Percentiles rank a stretch among this genome's conserved stretches.
These are phyloP conservation scores for Onchidella celtica DNA, from an alignment of 2,888 invertebrate genomes.

Conservation along the genomic window DNA sequence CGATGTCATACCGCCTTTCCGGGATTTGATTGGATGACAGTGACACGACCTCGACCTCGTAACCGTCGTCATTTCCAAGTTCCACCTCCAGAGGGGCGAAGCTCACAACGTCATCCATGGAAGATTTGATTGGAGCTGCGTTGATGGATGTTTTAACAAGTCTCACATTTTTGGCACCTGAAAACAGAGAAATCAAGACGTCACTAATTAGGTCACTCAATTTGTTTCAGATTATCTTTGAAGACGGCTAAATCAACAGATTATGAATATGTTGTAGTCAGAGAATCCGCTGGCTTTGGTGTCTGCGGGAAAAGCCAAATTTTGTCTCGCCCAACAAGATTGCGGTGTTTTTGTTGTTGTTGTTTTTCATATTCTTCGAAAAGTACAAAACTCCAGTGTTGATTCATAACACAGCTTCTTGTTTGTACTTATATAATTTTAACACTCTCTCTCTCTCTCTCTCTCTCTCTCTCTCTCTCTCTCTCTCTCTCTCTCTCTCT, in stretches of 20 bases:
- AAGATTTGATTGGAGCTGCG: not conserved
- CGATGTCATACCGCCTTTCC: constrained; percentile 59
- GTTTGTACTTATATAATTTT: not conserved
- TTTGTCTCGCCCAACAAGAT: too few relatives aligned
- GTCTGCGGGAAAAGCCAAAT: too few relatives aligned
- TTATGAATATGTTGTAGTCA: too few relatives aligned
- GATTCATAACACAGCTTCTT: not conserved
- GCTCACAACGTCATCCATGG: constrained; percentile 37
- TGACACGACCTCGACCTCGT: constrained; percentile 54
- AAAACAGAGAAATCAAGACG: not conserved
- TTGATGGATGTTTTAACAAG: constrained; percentile 42
- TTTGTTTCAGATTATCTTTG: too few relatives aligned
- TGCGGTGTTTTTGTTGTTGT: too few relatives aligned
- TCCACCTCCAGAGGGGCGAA: constrained; percentile 55
- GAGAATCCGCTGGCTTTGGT: too few relatives aligned
- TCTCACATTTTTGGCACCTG: constrained; percentile 33
- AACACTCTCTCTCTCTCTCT: not conserved
- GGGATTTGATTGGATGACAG: constrained; percentile 47
- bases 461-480: not conserved
- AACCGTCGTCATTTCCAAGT: constrained; percentile 50
- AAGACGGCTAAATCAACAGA: too few relatives aligned
- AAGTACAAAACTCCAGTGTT: too few relatives aligned
- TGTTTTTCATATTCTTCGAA: too few relatives aligned
- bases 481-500: not conserved
- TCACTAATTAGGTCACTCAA: too few relatives aligned